Evolutionary conservation across 2,113 vertebrate genomes (phyloP), one percentile per base, ranked within the genome.

Genomic region (Channa maculata): DNA sequence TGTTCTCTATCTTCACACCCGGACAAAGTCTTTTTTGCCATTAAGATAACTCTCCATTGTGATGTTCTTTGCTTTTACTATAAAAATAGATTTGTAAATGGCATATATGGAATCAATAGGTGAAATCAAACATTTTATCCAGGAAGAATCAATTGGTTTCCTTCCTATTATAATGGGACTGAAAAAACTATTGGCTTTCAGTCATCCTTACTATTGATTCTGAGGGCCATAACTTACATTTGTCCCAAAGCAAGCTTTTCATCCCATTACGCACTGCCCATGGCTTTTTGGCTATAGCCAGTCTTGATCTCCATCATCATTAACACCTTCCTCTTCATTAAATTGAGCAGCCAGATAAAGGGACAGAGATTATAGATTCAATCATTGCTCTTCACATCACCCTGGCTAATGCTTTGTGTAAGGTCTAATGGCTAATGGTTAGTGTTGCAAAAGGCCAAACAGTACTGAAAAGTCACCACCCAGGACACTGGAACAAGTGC

Each of bases 191-290:
- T 84, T 81, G 84, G 80, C 77, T 89, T 91, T 85, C 80, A 83
- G 60, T 86, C 84, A 81, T 86, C 77, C 89, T 84, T 73, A 54
- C 75, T 89, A 92, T 94, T 84, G 90, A 94, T 93, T 75, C 70
- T 43, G 54, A 58, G 68, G 74, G 64, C 83, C 68, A 86, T 91
- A 75, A 93, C 91, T 92, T 89, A 89, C 91, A 84, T 91, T 88
- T 89, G 81, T 92, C 85, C 91, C 79, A 89, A 85, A 90, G 89
- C 84, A 82, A 88, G 87, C 87, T 92, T 86, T 86, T 92, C 91
- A 90, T 79, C 84, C 85, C 92, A 93, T 93, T 93, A 93, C 75
- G 43, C 82, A 68, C 60, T n/a, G 80, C 70, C 77, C 77, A 70
- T 80, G 77, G 84, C 73, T 75, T 71, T 79, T 77, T 83, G 86